A percentile compares a stretch with the other conserved stretches of the same genome.
These are phyloP conservation scores for Balearica regulorum DNA, from an alignment of 2,797 vertebrate genomes.

Conservation along the genomic window DNA sequence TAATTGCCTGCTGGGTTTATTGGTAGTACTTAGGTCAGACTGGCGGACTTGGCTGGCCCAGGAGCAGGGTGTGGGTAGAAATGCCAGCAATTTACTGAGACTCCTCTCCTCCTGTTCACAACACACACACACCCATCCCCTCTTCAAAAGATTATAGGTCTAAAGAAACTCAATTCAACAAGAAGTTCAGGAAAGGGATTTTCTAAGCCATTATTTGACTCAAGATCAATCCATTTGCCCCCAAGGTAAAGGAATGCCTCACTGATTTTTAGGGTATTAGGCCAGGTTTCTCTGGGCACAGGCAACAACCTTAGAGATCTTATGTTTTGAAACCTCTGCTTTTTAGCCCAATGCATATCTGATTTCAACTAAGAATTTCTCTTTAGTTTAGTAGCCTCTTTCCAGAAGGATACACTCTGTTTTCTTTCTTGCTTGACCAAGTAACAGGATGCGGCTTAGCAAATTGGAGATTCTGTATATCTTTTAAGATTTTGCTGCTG, in stretches of 20 bases:
- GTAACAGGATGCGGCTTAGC: neutral
- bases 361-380: neutral
- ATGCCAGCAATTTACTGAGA: neutral
- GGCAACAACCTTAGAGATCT: neutral
- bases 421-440: neutral
- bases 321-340: neutral
- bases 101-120: neutral
- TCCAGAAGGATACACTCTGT: neutral
- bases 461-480: neutral
- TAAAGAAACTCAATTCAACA: neutral
- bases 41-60: neutral
- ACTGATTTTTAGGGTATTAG: neutral
- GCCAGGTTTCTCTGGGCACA: neutral
- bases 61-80: neutral
- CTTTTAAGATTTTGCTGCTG: neutral
- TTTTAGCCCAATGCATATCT: neutral
- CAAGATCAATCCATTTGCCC: neutral
- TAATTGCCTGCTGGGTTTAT: neutral
- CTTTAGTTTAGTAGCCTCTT: neutral
- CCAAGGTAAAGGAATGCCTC: neutral
- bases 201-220: neutral
- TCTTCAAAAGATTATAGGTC: neutral
- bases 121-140: neutral
- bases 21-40: neutral
- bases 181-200: neutral